Evolutionary conservation across 2,113 vertebrate genomes (phyloP).

Genomic region (Taurulus bubalis): DNA sequence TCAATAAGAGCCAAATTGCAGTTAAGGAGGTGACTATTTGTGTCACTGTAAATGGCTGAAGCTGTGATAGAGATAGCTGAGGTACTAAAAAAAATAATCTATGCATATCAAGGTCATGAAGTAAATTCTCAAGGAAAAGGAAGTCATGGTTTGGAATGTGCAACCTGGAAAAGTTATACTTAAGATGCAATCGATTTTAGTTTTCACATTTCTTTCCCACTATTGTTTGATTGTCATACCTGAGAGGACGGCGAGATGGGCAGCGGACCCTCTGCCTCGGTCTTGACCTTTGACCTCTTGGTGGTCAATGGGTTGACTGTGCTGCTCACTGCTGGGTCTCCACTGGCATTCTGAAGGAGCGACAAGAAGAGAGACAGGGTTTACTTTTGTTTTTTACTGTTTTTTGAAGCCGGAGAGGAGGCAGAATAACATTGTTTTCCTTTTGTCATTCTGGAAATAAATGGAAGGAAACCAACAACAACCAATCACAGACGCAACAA

Average conservation of each 20-base stretch:
- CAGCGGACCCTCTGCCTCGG: conserved; percentile 85
- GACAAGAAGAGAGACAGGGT: not conserved
- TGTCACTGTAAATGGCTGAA: not conserved
- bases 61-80: not conserved
- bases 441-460: not conserved
- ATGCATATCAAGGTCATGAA: conserved; percentile 12
- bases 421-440: not conserved
- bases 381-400: not conserved
- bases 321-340: conserved; percentile 96
- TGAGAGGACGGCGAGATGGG: conserved; percentile 81
- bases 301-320: conserved; percentile 93
- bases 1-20: conserved; percentile 33
- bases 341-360: conserved; percentile 87
- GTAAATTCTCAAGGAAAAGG: not conserved
- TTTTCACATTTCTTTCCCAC: not conserved
- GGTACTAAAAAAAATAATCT: not conserved
- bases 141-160: not conserved
- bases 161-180: not conserved
- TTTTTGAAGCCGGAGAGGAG: not conserved
- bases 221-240: conserved; percentile 40
- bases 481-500: not conserved
- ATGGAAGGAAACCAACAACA: not conserved
- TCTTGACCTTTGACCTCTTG: conserved; percentile 96
- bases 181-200: not conserved
- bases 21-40: not conserved